Conservation (phyloP, 2,797 vertebrate species). For the Melanogrammus aeglefinus region DNA sequence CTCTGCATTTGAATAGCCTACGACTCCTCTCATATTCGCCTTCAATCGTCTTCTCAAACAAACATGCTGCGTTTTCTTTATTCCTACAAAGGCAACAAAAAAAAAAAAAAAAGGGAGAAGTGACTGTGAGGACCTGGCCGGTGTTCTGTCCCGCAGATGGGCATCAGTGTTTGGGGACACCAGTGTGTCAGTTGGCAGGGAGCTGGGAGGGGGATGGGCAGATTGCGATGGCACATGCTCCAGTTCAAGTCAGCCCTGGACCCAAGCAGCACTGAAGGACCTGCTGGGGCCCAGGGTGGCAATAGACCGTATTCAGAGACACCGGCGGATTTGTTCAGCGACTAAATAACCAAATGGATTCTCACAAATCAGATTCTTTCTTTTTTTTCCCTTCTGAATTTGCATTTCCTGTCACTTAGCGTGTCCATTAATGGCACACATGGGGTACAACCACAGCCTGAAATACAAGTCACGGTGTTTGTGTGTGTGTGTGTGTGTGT, state of each 20-base stretch:
- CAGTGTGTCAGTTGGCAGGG: conserved; percentile 75
- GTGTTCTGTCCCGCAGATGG: conserved; percentile 74
- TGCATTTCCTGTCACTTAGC: conserved; percentile 6
- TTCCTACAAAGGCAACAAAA: background rate
- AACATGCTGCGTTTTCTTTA: background rate
- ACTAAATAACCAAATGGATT: conserved; percentile 44
- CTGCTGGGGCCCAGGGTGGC: conserved; percentile 71
- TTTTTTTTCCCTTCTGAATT: conserved; percentile 23
- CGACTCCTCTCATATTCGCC: background rate
- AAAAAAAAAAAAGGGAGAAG: background rate
- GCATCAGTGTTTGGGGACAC: conserved; percentile 74
- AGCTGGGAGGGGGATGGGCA: conserved; percentile 53
- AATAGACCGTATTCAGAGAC: conserved; percentile 65
- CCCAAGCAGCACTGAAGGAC: conserved; percentile 67
- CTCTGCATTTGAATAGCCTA: conserved; percentile 14
- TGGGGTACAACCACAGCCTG: conserved; percentile 2
- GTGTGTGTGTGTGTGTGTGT: background rate
- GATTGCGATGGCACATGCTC: conserved; percentile 75
- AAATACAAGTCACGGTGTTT: background rate
- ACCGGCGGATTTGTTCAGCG: conserved; percentile 60
- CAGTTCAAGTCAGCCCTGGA: conserved; percentile 74
- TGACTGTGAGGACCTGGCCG: conserved; percentile 57
- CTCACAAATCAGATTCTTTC: conserved; percentile 25
- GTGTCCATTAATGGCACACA: conserved; percentile 1
- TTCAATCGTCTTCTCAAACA: background rate